phyloP scores from a whole-genome alignment of 2,113 vertebrate species.

The Bolborhynchus lineola region DNA sequence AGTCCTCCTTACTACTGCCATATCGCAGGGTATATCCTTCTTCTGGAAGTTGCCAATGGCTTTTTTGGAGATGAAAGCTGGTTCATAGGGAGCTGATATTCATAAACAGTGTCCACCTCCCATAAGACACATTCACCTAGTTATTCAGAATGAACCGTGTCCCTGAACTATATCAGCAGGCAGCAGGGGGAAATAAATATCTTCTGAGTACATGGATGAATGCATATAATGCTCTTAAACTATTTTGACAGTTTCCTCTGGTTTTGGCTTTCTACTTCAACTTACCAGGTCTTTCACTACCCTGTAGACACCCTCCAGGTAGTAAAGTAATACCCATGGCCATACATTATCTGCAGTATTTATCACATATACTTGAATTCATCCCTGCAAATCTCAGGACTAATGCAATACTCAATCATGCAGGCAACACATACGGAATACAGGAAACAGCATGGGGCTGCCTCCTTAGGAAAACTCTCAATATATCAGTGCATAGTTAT shows the following conservation, averaged over 20 bases:
- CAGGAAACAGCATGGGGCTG: background rate
- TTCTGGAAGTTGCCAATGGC: background rate
- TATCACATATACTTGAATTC: background rate
- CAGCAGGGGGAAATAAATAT: background rate
- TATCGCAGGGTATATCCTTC: background rate
- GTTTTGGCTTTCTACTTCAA: background rate
- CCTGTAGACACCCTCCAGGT: background rate
- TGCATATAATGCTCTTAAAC: constrained; percentile 1
- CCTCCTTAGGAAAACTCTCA: background rate
- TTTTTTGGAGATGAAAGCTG: background rate
- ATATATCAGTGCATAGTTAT: background rate
- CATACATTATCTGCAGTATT: background rate
- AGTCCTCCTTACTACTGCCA: background rate
- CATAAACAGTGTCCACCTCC: background rate
- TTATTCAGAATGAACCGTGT: background rate
- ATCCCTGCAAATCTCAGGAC: background rate
- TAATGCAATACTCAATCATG: background rate
- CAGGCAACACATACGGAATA: background rate
- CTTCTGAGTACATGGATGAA: background rate
- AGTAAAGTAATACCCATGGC: background rate
- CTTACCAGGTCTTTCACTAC: background rate
- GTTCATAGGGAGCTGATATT: background rate
- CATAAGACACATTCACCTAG: background rate
- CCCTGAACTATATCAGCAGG: background rate
- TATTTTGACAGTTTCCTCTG: constrained; percentile 23